Evolutionary conservation across 2,113 vertebrate genomes (phyloP).

Genomic region (Cavia aperea): DNA sequence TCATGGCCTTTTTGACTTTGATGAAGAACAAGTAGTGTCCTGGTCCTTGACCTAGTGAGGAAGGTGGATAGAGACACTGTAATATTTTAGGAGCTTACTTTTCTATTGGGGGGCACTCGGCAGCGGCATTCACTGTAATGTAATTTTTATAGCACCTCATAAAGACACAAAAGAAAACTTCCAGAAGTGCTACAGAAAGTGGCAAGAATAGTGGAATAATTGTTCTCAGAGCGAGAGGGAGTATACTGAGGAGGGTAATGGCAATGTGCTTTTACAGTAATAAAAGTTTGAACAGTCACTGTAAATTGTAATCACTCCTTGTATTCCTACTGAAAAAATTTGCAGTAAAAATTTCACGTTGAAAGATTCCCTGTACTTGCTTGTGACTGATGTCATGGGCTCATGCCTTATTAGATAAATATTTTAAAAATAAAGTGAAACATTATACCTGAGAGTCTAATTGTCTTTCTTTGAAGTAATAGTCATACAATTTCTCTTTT

Average conservation of each 20-base stretch:
- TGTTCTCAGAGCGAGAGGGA: neutral
- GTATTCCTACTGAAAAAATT: neutral
- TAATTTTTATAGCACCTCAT: neutral
- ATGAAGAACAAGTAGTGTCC: neutral
- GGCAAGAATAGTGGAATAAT: neutral
- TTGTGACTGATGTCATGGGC: conserved; percentile 1
- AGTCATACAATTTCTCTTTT: conserved; percentile 5
- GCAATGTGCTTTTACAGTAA: neutral
- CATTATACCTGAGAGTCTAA: neutral
- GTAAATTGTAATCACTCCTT: neutral
- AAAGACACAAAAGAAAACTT: neutral
- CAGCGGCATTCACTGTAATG: neutral
- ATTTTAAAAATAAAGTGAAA: conserved; percentile 45
- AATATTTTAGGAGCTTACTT: neutral
- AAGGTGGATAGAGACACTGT: neutral
- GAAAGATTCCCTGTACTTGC: neutral
- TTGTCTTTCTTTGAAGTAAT: neutral
- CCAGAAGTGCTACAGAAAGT: neutral
- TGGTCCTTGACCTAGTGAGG: neutral
- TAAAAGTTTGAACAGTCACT: neutral
- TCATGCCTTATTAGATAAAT: conserved; percentile 36
- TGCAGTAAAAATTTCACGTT: neutral
- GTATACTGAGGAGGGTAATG: neutral
- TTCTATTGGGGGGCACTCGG: neutral
- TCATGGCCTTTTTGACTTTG: neutral